These are phyloP conservation scores for Podarcis lilfordi DNA, from an alignment of 2,797 vertebrate genomes.

Conservation along the genomic window DNA sequence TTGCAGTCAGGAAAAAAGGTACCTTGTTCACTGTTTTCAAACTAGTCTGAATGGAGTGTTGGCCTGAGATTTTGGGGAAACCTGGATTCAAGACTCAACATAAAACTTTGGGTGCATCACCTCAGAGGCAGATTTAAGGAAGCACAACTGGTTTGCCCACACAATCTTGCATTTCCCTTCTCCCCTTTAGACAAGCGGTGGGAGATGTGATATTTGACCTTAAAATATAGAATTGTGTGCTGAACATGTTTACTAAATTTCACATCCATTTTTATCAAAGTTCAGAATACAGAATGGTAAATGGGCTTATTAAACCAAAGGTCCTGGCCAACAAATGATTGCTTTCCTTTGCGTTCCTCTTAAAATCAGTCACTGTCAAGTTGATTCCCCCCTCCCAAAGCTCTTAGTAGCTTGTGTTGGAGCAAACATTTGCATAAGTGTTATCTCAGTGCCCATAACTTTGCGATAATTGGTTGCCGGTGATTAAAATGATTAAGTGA, in stretches of 20 bases:
- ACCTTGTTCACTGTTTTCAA: neutral
- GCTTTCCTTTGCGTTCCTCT: slow-evolving; percentile 64
- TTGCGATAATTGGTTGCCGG: slow-evolving; percentile 83
- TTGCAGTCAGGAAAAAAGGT: neutral
- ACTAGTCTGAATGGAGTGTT: neutral
- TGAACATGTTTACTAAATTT: neutral
- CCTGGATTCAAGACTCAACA: neutral
- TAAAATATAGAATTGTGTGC: neutral
- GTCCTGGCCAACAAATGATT: slow-evolving; percentile 61
- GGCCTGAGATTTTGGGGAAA: neutral
- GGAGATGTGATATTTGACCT: neutral
- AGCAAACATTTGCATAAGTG: slow-evolving; percentile 87
- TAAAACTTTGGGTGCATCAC: neutral
- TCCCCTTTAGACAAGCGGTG: neutral
- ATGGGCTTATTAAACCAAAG: neutral
- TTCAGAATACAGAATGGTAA: neutral
- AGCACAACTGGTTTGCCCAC: too few species aligned
- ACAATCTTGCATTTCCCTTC: neutral
- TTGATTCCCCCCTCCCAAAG: slow-evolving; percentile 54
- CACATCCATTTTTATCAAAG: neutral
- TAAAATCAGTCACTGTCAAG: slow-evolving; percentile 79
- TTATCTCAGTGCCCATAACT: slow-evolving; percentile 85
- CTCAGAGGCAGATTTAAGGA: too few species aligned
- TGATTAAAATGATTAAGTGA: slow-evolving; percentile 91
- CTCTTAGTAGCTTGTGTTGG: slow-evolving; percentile 81